Evolutionary conservation across 2,797 vertebrate species (phyloP).

Genomic region (Eulemur rubriventer): DNA sequence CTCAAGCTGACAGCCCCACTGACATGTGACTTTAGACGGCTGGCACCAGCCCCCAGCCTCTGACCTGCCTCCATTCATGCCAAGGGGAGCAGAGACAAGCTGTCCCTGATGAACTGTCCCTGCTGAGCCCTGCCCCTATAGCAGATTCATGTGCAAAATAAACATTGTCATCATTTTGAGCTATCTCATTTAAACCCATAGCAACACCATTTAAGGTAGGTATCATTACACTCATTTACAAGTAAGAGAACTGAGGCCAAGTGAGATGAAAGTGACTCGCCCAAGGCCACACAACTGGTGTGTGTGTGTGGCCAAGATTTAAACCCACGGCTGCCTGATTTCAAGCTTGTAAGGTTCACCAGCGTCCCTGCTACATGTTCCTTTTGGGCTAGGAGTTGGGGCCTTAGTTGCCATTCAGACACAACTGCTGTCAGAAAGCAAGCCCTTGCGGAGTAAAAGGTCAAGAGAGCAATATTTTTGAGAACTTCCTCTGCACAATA

Average conservation of each 20-base stretch:
- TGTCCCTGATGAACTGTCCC: neutral
- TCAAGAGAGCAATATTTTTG: neutral
- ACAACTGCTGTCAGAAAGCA: neutral
- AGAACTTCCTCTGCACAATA: neutral
- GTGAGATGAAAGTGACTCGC: neutral
- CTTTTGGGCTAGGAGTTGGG: neutral
- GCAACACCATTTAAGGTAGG: neutral
- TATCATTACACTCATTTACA: neutral
- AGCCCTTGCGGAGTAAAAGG: neutral
- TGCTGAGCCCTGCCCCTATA: neutral
- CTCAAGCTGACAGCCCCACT: neutral
- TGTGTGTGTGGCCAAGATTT: neutral
- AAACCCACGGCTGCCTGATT: neutral
- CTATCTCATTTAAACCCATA: neutral
- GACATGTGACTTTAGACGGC: neutral
- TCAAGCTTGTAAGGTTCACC: neutral
- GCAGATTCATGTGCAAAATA: neutral
- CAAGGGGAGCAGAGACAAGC: neutral
- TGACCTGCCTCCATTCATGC: neutral
- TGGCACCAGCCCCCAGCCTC: neutral
- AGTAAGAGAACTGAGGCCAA: neutral
- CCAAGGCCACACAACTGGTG: neutral
- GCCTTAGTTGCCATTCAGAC: neutral
- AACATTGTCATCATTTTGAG: neutral
- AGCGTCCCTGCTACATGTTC: neutral